phyloP scores from a whole-genome alignment of 2,113 vertebrate species.

The Stegostoma tigrinum region DNA sequence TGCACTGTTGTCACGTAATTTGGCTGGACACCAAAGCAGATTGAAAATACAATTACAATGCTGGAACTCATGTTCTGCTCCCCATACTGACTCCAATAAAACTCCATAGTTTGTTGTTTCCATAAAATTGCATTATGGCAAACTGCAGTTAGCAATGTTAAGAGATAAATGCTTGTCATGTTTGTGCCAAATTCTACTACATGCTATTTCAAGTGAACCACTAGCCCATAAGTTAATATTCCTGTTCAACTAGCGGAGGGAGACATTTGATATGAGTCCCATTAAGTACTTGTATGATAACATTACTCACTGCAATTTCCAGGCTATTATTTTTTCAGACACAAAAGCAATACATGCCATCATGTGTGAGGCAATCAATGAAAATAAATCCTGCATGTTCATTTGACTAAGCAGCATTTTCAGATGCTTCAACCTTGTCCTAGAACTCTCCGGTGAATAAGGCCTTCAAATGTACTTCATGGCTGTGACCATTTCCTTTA shows the following conservation, averaged over 20 bases:
- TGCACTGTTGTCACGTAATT: neutral
- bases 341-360: neutral
- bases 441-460: neutral
- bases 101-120: neutral
- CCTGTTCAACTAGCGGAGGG: neutral
- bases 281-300: neutral
- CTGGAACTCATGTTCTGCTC: neutral
- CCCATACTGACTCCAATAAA: neutral
- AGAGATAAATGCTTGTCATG: neutral
- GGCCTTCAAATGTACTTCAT: neutral
- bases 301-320: slow-evolving; percentile 13
- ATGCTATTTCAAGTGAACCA: neutral
- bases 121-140: neutral
- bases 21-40: neutral
- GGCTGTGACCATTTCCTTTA: neutral
- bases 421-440: neutral
- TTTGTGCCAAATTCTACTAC: neutral
- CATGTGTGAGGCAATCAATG: neutral
- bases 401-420: neutral
- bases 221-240: neutral
- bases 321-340: slow-evolving; percentile 7
- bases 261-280: neutral
- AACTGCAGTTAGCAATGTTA: neutral
- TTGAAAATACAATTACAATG: neutral
- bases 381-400: slow-evolving; percentile 1